Conservation (phyloP, 2,797 vertebrate genomes). For the Australoheros facetus region DNA sequence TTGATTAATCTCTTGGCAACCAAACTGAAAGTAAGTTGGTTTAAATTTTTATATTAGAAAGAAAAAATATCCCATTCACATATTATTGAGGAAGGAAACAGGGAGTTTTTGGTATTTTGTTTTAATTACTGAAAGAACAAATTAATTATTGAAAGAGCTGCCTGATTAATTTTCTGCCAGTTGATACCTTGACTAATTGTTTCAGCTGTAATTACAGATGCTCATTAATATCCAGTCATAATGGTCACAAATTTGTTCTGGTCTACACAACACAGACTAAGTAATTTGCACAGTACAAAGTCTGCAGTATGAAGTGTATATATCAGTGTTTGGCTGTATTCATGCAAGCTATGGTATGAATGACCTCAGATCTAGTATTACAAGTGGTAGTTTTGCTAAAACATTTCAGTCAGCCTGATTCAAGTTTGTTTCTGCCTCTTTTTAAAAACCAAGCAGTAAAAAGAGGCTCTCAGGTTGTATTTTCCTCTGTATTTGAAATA, state of each 20-base stretch:
- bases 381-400: conserved; percentile 6
- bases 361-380: neutral
- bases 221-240: conserved; percentile 4
- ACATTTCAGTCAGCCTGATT: conserved; percentile 24
- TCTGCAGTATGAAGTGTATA: neutral
- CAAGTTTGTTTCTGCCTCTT: conserved; percentile 7
- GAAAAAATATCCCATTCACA: neutral
- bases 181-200: conserved; percentile 1
- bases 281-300: neutral
- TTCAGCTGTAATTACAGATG: conserved; percentile 2
- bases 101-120: neutral
- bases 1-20: neutral
- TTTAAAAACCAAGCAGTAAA: conserved; percentile 13
- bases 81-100: neutral
- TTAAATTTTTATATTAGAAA: neutral
- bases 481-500: neutral
- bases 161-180: conserved; percentile 4
- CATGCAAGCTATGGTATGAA: neutral
- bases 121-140: neutral
- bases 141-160: neutral
- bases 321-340: neutral
- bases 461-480: neutral
- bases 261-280: neutral
- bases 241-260: neutral
- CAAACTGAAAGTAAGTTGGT: no score